Percentiles rank a stretch among this genome's conserved stretches.
Conservation (phyloP, 2,888 invertebrate genomes). For the Altica lythri region DNA sequence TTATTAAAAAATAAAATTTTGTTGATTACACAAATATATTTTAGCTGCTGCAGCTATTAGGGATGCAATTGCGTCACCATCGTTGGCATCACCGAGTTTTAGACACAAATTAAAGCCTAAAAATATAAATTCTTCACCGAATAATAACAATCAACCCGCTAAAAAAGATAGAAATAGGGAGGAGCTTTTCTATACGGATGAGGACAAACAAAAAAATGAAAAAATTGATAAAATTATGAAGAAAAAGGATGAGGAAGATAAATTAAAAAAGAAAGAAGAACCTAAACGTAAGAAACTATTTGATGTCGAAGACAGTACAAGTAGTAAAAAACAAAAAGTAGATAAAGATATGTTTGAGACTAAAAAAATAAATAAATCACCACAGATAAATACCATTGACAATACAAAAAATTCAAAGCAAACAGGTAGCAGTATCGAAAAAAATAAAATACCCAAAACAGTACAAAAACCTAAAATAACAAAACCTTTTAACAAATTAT, state of each 20-base stretch:
- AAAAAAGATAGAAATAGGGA: conserved; percentile 40
- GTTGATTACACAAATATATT: neutral
- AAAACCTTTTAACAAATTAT: conserved; percentile 63
- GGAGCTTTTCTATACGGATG: conserved; percentile 43
- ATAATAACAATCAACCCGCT: conserved; percentile 19
- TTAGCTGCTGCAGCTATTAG: conserved; percentile 61
- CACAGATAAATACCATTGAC: no score
- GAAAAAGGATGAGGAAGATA: conserved; percentile 34
- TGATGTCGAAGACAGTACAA: conserved; percentile 35
- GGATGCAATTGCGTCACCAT: conserved; percentile 47
- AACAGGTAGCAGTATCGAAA: no score
- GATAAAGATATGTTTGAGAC: conserved; percentile 1
- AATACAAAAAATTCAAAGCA: no score
- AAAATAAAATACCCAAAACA: conserved; percentile 43
- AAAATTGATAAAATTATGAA: conserved; percentile 46
- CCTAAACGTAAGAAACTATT: conserved; percentile 36
- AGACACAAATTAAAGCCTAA: conserved; percentile 41
- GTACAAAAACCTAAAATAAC: conserved; percentile 33
- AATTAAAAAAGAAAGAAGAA: conserved; percentile 30
- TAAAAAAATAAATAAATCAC: no score
- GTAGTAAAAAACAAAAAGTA: conserved; percentile 48
- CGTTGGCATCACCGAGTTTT: conserved; percentile 37
- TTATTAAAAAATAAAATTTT: conserved; percentile 7
- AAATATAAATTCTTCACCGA: conserved; percentile 26
- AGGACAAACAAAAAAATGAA: conserved; percentile 44